Percentiles rank a stretch among this genome's conserved stretches.
Conservation (phyloP, 2,113 vertebrate genomes). For the Notarius quadriscutis region DNA sequence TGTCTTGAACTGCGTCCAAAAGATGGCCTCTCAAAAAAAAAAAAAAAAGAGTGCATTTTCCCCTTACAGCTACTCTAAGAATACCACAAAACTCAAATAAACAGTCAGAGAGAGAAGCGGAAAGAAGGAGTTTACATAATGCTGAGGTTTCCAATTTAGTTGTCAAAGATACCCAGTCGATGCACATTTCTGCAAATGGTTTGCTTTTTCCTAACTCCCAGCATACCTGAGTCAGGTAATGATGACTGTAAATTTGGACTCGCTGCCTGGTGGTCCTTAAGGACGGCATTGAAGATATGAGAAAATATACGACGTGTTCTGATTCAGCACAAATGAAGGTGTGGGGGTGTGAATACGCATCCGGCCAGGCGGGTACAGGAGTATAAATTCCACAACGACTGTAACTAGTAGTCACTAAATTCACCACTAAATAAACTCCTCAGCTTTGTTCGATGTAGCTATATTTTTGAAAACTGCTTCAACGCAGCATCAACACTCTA, state of each 20-base stretch:
- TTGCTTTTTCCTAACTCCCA: conserved; percentile 26
- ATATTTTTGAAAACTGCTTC: neutral
- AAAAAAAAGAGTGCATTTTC: neutral
- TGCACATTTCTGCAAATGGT: conserved; percentile 29
- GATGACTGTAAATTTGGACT: conserved; percentile 30
- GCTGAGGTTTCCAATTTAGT: conserved; percentile 27
- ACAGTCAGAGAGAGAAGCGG: neutral
- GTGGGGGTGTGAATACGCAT: neutral
- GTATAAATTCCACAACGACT: neutral
- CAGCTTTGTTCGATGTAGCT: neutral
- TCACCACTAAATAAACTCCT: neutral
- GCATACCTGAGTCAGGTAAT: conserved; percentile 38
- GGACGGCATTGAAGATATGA: neutral
- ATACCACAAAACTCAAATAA: neutral
- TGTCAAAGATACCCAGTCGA: conserved; percentile 7
- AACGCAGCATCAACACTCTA: neutral
- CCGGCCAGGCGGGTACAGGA: neutral
- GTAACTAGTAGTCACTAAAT: neutral
- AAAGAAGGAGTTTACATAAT: conserved; percentile 16
- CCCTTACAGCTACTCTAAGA: neutral
- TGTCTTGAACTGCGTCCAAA: conserved; percentile 13
- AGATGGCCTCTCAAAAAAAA: conserved; percentile 4
- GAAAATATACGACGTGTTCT: neutral
- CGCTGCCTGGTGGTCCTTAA: neutral
- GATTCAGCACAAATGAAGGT: conserved; percentile 1